Conservation (phyloP, 30 jellyfish, hydroid and myxozoan species). For the Aurelia coerulea region DNA sequence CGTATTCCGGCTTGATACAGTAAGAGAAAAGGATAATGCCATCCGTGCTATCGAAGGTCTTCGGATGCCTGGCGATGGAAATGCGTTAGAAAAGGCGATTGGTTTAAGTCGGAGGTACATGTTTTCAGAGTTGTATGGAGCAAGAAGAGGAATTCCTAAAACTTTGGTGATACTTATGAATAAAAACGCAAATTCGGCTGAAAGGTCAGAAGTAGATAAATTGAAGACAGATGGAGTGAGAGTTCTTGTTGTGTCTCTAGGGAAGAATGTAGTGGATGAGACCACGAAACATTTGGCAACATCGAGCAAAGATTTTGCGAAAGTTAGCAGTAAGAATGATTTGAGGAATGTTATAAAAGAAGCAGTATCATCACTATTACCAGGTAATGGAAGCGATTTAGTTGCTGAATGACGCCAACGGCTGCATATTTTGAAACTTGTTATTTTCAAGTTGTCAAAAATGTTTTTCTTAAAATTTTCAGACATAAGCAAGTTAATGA, state of each 20-base stretch:
- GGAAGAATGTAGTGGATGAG: slow-evolving; percentile 20
- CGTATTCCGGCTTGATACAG: slow-evolving; percentile 13
- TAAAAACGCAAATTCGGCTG: not conserved
- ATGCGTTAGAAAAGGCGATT: slow-evolving; percentile 27
- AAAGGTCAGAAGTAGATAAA: not conserved
- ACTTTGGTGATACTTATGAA: slow-evolving; percentile 68
- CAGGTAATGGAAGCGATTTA: too few relatives aligned
- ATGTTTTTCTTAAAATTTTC: too few relatives aligned
- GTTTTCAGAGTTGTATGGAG: slow-evolving; percentile 50
- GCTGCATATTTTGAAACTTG: too few relatives aligned
- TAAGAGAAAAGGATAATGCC: not conserved
- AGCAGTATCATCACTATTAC: not conserved
- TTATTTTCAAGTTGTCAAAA: too few relatives aligned
- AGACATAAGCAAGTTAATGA: too few relatives aligned
- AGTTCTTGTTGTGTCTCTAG: slow-evolving; percentile 27
- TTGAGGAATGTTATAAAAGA: not conserved
- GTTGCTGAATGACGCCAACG: too few relatives aligned
- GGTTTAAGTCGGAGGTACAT: slow-evolving; percentile 61
- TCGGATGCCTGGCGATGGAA: slow-evolving; percentile 8
- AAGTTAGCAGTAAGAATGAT: not conserved
- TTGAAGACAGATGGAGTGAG: slow-evolving; percentile 34
- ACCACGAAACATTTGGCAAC: not conserved
- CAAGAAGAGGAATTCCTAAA: slow-evolving; percentile 54
- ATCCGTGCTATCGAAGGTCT: not conserved
- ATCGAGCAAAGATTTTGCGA: not conserved